Evolutionary conservation across 2,113 vertebrate genomes (phyloP).

Genomic region (Synodontis membranacea): DNA sequence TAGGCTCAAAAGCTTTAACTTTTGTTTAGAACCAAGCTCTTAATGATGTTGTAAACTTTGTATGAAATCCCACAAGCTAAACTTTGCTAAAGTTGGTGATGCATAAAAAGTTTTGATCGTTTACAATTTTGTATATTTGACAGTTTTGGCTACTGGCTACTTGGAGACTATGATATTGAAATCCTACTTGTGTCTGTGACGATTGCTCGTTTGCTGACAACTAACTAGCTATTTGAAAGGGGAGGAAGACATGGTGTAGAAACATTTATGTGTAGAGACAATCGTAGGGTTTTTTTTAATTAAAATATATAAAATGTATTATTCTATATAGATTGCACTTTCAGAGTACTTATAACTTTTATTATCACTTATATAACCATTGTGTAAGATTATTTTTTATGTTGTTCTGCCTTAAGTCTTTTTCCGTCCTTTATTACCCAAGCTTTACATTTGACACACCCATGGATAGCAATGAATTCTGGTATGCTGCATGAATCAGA

Average conservation of each 20-base stretch:
- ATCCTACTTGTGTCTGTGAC: neutral
- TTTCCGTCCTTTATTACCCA: neutral
- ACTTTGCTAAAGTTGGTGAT: neutral
- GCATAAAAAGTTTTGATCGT: neutral
- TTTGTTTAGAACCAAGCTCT: neutral
- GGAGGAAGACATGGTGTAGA: neutral
- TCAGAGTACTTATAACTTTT: neutral
- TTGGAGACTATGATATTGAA: neutral
- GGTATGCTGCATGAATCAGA: slow-evolving; percentile 10
- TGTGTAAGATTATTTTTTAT: neutral
- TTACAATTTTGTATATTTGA: neutral
- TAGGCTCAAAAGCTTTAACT: neutral
- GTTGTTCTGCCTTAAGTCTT: neutral
- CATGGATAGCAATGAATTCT: slow-evolving; percentile 4
- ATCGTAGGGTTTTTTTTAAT: neutral
- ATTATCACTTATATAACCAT: neutral
- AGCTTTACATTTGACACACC: neutral
- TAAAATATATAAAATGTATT: neutral
- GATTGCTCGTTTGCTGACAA: neutral
- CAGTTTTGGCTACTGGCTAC: neutral
- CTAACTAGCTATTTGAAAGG: neutral
- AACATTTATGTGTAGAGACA: neutral
- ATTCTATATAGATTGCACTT: neutral
- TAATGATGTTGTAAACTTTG: neutral
- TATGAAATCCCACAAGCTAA: neutral